Evolutionary conservation across 1,140 invertebrate genomes (phyloP), one percentile per base, ranked within the genome.

Genomic region (Bombus huntii): DNA sequence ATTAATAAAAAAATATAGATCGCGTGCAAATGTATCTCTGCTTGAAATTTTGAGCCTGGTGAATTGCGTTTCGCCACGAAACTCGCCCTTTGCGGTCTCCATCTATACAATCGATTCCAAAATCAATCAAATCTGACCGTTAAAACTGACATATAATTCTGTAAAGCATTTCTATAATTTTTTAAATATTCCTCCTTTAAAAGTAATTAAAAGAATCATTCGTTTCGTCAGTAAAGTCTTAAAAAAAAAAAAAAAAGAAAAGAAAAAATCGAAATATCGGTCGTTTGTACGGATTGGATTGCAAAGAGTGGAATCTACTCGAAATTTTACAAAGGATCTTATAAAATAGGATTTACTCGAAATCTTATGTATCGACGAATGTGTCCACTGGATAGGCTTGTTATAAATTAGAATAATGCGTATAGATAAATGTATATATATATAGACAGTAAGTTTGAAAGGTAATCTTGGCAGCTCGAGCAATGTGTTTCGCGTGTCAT

Each of bases 1-100:
- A 53, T n/a, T 25, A 81, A 81, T 81, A 81, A 81, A 71, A 71
- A 39, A 71, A 39, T 71, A 37, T 70, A 22, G n/a, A 42, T 65
- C 59, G 73, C 44, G 74, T 68, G 37, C 9, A 59, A 80, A 79
- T 62, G 39, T 47, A 31, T 66, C 22, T 65, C 39, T 66, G 57
- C 39, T 82, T 74, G 80, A 65, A 37, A 22, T 65, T 53, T 53
- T 8, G 22, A 6, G 57, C 22, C n/a, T 34, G 42, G 25, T 8
- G 57, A 37, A 65, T 37, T 65, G 66, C 80, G 31, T 39, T 70
- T 13, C 31, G 25, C 57, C 25, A 65, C 6, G 37, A 28, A 62
- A 31, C 31, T 77, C 37, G 39, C 31, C 78, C 66, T 25, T 80
- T n/a, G 42, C 12, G 44, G 9, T 68, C 2, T 62, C 8, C 39